Percentiles rank a stretch among this genome's conserved stretches.
Evolutionary conservation across 1,140 invertebrate species (phyloP).

Genomic region (Drosophila punjabiensis): DNA sequence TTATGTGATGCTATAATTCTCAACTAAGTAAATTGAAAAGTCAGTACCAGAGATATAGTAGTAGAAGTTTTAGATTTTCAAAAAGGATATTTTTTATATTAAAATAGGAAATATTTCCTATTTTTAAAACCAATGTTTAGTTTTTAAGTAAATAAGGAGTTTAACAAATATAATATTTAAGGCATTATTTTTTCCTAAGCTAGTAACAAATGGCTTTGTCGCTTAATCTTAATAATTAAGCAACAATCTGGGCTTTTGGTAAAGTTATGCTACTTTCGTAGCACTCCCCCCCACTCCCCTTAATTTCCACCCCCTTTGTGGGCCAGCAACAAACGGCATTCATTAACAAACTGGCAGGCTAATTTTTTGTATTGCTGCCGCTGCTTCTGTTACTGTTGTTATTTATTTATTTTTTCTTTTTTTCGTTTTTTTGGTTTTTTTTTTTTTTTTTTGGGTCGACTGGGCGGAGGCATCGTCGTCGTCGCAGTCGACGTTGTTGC

Average conservation of each 20-base stretch:
- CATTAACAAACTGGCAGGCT: slow-evolving; percentile 41
- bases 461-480: slow-evolving; percentile 47
- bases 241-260: slow-evolving; percentile 1
- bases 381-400: slow-evolving; percentile 30
- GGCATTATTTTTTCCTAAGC: not conserved
- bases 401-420: slow-evolving; percentile 43
- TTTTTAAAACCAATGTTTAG: too few relatives aligned
- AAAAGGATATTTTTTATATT: too few relatives aligned
- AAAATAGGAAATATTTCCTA: too few relatives aligned
- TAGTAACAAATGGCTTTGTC: not conserved
- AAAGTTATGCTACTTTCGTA: slow-evolving; percentile 4
- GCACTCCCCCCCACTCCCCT: not conserved
- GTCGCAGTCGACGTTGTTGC: slow-evolving; percentile 35
- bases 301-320: not conserved
- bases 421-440: not conserved
- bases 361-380: slow-evolving; percentile 30
- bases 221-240: slow-evolving; percentile 5
- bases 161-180: not conserved
- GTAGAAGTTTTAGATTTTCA: too few relatives aligned
- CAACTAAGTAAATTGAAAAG: not conserved
- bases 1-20: not conserved
- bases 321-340: slow-evolving; percentile 31
- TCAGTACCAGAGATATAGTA: too few relatives aligned
- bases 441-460: slow-evolving; percentile 44
- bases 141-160: too few relatives aligned